phyloP scores from a whole-genome alignment of 2,113 vertebrate genomes.

The Neogobius melanostomus region DNA sequence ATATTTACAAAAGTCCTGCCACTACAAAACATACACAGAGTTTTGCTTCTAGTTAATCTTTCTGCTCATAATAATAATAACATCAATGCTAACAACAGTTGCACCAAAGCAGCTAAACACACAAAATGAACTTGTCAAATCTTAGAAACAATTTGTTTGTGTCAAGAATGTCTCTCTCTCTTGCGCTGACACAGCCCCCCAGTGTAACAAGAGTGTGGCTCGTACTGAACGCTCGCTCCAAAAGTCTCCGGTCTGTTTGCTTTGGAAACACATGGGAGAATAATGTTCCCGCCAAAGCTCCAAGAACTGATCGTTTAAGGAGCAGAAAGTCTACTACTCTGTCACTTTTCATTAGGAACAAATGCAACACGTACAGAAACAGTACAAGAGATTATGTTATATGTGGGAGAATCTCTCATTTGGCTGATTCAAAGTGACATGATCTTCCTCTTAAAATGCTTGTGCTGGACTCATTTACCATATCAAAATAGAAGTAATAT shows the following conservation, averaged over 20 bases:
- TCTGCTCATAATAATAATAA: no score
- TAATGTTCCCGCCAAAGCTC: constrained; percentile 8
- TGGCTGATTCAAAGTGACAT: no score
- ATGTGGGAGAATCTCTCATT: no score
- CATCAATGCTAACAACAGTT: no score
- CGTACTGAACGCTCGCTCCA: background rate
- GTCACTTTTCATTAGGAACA: background rate
- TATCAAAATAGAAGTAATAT: no score
- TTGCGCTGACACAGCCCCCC: background rate
- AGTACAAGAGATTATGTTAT: no score
- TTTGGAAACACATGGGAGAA: constrained; percentile 1
- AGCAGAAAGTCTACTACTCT: background rate
- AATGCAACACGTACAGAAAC: no score
- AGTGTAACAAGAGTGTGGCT: background rate
- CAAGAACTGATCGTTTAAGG: background rate
- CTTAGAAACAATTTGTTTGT: background rate
- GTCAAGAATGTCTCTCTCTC: background rate
- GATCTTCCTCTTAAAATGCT: no score
- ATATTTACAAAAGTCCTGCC: no score
- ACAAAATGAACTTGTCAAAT: background rate
- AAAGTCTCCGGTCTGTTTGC: background rate
- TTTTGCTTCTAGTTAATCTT: no score
- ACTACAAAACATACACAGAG: no score
- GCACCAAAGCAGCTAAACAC: background rate
- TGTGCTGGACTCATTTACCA: no score